Conservation (phyloP, 2,797 vertebrate species). For the Mus minutoides region DNA sequence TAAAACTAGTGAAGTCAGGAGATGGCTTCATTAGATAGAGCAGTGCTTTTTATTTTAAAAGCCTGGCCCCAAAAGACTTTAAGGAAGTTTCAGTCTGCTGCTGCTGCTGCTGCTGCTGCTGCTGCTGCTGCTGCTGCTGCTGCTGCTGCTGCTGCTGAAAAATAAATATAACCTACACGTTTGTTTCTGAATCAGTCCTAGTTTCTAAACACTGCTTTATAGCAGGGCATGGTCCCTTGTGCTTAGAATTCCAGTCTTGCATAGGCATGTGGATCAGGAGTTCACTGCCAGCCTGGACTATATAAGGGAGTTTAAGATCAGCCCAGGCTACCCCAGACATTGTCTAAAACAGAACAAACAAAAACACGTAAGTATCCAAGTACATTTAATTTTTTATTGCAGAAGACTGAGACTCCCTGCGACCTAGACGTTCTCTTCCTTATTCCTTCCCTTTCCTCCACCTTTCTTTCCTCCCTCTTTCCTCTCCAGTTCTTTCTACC, state of each 20-base stretch:
- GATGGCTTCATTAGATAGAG: neutral
- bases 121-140: too few relatives aligned
- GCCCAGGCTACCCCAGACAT: neutral
- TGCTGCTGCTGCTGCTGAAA: neutral
- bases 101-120: too few relatives aligned
- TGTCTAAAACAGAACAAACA: neutral
- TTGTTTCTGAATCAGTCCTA: neutral
- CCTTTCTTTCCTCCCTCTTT: rapidly evolving
- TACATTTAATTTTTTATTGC: constrained; percentile 2
- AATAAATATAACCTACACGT: neutral
- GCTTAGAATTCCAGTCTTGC: neutral
- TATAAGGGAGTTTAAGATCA: neutral
- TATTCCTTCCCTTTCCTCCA: too few relatives aligned
- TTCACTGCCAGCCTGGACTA: neutral
- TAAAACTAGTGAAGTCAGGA: constrained; percentile 11
- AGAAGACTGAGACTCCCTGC: constrained; percentile 70
- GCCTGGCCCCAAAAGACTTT: neutral
- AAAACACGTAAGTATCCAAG: neutral
- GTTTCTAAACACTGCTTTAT: neutral
- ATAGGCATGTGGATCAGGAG: neutral
- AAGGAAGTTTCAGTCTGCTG: neutral
- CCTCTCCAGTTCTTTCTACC: too few relatives aligned
- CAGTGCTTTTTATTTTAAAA: constrained; percentile 42
- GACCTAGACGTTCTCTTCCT: constrained; percentile 56
- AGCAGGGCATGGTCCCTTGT: neutral